phyloP scores from a whole-genome alignment of 2,888 invertebrate species.

The Chrysolina oricalcia region DNA sequence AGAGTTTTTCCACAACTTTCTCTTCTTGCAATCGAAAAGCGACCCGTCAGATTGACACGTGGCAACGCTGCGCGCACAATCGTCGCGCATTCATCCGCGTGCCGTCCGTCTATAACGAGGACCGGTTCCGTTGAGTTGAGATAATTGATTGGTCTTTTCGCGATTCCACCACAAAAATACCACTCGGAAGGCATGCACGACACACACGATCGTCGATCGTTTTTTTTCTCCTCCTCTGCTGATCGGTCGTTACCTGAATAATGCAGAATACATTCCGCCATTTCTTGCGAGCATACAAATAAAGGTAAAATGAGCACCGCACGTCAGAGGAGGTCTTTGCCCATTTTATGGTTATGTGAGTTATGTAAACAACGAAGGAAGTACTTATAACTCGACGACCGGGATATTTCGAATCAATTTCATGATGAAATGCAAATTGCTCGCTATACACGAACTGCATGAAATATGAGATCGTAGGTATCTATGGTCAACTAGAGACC shows the following conservation, averaged over 20 bases:
- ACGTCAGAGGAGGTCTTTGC: conserved; percentile 46
- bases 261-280: conserved; percentile 45
- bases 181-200: conserved; percentile 50
- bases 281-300: conserved; percentile 44
- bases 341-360: conserved; percentile 38
- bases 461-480: not conserved
- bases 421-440: conserved; percentile 13
- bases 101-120: conserved; percentile 52
- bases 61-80: conserved; percentile 20
- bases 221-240: conserved; percentile 26
- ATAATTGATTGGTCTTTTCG: conserved; percentile 56
- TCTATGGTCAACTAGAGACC: too few species aligned
- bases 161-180: conserved; percentile 55
- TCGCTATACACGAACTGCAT: not conserved
- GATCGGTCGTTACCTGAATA: conserved; percentile 45
- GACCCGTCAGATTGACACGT: conserved; percentile 7
- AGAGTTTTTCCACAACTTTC: not conserved
- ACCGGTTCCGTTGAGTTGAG: conserved; percentile 52
- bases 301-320: conserved; percentile 40
- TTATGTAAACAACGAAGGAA: conserved; percentile 29
- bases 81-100: conserved; percentile 41
- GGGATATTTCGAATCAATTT: conserved; percentile 5
- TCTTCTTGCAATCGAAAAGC: not conserved
- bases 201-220: conserved; percentile 48
- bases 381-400: not conserved